Evolutionary conservation across 2,888 invertebrate genomes (phyloP).

Genomic region (Agrotis segetum): DNA sequence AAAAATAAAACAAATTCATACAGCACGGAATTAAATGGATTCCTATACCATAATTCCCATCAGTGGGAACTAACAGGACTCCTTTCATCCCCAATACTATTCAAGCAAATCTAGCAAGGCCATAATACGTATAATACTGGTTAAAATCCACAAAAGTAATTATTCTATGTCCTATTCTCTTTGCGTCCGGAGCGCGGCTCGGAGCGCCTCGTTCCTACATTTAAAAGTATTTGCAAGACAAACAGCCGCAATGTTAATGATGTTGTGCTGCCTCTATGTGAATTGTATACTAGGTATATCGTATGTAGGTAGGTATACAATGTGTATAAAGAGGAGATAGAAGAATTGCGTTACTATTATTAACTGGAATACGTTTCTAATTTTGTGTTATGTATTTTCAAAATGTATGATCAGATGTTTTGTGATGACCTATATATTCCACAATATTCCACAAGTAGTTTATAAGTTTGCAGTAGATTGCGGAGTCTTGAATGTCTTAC

Average conservation of each 20-base stretch:
- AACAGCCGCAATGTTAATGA: conserved; percentile 51
- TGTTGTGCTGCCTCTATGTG: conserved; percentile 6
- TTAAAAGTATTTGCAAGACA: conserved; percentile 51
- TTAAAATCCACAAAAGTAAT: conserved; percentile 28
- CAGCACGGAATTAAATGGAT: background rate
- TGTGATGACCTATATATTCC: too few species aligned
- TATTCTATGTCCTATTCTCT: conserved; percentile 26
- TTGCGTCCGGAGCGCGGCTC: background rate
- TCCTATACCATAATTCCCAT: too few species aligned
- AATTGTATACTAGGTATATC: background rate
- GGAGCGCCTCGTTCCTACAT: conserved; percentile 23
- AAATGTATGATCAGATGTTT: too few species aligned
- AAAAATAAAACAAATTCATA: background rate
- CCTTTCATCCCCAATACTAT: too few species aligned
- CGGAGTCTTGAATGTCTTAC: background rate
- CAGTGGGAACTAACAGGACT: background rate
- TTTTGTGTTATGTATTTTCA: too few species aligned
- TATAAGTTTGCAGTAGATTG: background rate
- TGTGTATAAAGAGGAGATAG: background rate
- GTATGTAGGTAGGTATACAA: background rate
- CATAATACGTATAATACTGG: background rate
- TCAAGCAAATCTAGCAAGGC: too few species aligned
- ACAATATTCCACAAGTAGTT: too few species aligned
- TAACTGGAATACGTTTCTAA: background rate
- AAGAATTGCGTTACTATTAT: conserved; percentile 3